Evolutionary conservation across 2,113 vertebrate species (phyloP).

Genomic region (Triplophysa rosa): DNA sequence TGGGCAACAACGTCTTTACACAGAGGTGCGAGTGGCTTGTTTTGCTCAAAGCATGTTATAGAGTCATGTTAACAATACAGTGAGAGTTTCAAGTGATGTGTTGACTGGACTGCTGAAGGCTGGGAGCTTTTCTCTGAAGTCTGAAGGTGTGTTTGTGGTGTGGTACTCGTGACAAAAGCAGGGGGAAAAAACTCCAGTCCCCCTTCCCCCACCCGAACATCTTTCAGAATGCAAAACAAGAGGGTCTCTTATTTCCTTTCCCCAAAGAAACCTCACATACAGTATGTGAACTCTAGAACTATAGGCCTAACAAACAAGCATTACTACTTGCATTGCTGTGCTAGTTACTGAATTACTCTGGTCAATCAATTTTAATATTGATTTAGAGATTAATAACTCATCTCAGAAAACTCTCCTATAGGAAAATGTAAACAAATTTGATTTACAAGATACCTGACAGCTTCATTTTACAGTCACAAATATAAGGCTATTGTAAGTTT

Average conservation of each 20-base stretch:
- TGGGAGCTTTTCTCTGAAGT: neutral
- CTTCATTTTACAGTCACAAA: neutral
- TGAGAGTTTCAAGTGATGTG: constrained; percentile 15
- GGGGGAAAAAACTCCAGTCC: neutral
- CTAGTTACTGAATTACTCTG: neutral
- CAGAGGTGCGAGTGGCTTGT: constrained; percentile 17
- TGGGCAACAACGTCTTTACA: too few species aligned
- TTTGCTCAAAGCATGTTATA: constrained; percentile 31
- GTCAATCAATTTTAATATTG: neutral
- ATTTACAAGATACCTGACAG: neutral
- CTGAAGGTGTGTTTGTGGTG: neutral
- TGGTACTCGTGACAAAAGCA: constrained; percentile 12
- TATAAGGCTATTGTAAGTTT: neutral
- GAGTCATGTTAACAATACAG: constrained; percentile 27
- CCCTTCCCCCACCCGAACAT: constrained; percentile 14
- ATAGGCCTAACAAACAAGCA: neutral
- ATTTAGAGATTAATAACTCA: neutral
- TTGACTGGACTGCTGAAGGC: neutral
- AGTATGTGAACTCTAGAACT: neutral
- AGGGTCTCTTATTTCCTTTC: neutral
- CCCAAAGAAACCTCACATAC: neutral
- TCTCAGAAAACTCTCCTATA: neutral
- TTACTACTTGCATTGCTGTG: neutral
- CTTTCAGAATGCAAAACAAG: constrained; percentile 39
- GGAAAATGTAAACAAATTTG: too few species aligned